A percentile compares a stretch with the other conserved stretches of the same genome.
Evolutionary conservation across 2,888 invertebrate species (phyloP).

Genomic region (Cephus spinipes): DNA sequence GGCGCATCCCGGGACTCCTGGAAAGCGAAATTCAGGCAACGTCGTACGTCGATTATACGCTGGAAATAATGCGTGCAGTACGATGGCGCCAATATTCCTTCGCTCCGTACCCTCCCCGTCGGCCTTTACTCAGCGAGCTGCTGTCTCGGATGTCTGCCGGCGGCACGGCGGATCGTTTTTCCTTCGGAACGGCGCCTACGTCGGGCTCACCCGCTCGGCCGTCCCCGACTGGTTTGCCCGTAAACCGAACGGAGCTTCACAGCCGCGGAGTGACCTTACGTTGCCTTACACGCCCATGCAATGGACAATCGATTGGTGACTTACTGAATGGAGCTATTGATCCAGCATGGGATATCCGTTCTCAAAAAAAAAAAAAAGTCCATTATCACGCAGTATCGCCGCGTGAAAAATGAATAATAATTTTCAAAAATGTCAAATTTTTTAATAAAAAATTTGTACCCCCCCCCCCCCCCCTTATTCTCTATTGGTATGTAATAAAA

Average conservation of each 20-base stretch:
- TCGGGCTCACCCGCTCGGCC: slow-evolving; percentile 22
- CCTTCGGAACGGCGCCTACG: slow-evolving; percentile 10
- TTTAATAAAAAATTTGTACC: no score
- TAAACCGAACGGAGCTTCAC: not conserved
- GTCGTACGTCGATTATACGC: slow-evolving; percentile 33
- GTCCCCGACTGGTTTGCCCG: slow-evolving; percentile 1
- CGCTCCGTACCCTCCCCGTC: slow-evolving; percentile 20
- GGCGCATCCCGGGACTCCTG: slow-evolving; percentile 3
- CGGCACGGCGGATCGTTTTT: slow-evolving; percentile 22
- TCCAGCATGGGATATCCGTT: not conserved
- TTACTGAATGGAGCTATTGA: not conserved
- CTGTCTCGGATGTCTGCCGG: slow-evolving; percentile 41
- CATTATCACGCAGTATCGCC: not conserved
- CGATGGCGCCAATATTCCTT: slow-evolving; percentile 46
- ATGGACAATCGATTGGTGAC: not conserved
- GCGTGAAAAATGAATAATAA: not conserved
- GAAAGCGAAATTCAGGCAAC: slow-evolving; percentile 19
- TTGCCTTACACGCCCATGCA: not conserved
- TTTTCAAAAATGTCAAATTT: no score
- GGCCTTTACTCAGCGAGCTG: slow-evolving; percentile 4
- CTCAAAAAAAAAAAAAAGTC: not conserved
- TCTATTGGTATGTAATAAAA: not conserved
- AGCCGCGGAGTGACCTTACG: not conserved
- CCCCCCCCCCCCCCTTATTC: no score
- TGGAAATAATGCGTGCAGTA: slow-evolving; percentile 46